Evolutionary conservation across 2,888 invertebrate species (phyloP).

Genomic region (Hypolimnas misippus): DNA sequence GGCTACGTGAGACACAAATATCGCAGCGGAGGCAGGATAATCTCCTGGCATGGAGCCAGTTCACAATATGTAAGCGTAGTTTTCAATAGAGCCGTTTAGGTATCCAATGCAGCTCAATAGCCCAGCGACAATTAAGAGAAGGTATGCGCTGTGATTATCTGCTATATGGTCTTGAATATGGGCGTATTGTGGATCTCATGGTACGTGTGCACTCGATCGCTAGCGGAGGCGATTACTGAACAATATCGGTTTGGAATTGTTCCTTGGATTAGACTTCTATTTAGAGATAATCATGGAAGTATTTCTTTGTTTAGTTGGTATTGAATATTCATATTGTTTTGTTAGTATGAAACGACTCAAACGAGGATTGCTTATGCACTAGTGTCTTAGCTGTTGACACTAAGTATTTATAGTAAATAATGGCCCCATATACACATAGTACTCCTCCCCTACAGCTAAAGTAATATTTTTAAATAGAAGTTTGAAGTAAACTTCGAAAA

Average conservation of each 20-base stretch:
- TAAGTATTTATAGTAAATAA: too few species aligned
- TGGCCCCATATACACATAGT: too few species aligned
- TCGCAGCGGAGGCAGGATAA: slow-evolving; percentile 58
- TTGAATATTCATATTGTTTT: not conserved
- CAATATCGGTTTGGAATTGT: slow-evolving; percentile 32
- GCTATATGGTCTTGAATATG: slow-evolving; percentile 20
- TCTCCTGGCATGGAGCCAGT: slow-evolving; percentile 76
- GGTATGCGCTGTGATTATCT: slow-evolving; percentile 31
- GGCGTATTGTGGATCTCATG: slow-evolving; percentile 17
- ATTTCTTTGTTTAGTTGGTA: not conserved
- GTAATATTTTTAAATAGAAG: too few species aligned
- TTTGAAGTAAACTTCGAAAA: too few species aligned
- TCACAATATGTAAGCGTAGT: slow-evolving; percentile 62
- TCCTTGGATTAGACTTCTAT: slow-evolving; percentile 19
- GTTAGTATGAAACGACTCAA: too few species aligned
- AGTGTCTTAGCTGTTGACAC: too few species aligned
- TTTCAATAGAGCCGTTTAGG: slow-evolving; percentile 50
- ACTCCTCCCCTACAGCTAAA: too few species aligned
- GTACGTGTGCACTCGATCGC: slow-evolving; percentile 28
- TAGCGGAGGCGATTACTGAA: slow-evolving; percentile 28
- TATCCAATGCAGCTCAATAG: slow-evolving; percentile 37
- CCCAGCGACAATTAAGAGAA: slow-evolving; percentile 42
- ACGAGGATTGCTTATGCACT: too few species aligned
- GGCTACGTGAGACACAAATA: slow-evolving; percentile 46
- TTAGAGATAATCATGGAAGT: not conserved